Base-by-base conservation (phyloP, 2,113 vertebrate genomes). In the Ornithorhynchus anatinus region DNA sequence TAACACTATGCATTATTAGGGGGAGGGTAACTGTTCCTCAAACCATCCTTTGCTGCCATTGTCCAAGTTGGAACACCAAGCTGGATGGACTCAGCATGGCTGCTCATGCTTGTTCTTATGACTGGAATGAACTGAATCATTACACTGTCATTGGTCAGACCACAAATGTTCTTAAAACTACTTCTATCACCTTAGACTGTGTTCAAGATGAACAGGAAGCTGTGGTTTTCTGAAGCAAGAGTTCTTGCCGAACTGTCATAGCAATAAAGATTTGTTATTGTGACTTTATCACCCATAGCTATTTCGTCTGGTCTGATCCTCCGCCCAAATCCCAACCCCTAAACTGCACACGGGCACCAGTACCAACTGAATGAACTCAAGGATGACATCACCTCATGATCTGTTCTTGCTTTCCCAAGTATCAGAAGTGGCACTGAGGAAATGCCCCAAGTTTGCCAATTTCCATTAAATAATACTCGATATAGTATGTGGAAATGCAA, bases 361-460 rank as follows among this genome's bases (percentile, higher is more conserved):
- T 56, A 67, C n/a, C 54, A 56, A 65, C 51, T 5, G 66, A 61
- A 42, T 64, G 40, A 45, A 58, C 62, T 65, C 32, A 45, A 42
- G 64, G 35, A 69, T 27, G 57, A 44, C 62, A 1, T 66, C 69
- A 85, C 57, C 19, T 7, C 27, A 53, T 20, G 32, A 38, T 62
- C 32, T 65, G 0, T 42, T 82, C 79, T 72, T 8, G 1, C 51
- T 43, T 56, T 80, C 27, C 38, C 52, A 25, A 61, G 56, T 76
- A 39, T 4, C 67, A 47, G 8, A 58, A 78, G 48, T 43, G 59
- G 17, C 45, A 74, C 72, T 62, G 58, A 22, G 33, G 45, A 80
- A 82, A 79, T 50, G 61, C 44, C 65, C 61, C 44, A 70, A 32
- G 63, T 59, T 52, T 69, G 39, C 62, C 74, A 70, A 82, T 32